Evolutionary conservation across 2,113 vertebrate genomes (phyloP).

Genomic region (Piaya cayana): DNA sequence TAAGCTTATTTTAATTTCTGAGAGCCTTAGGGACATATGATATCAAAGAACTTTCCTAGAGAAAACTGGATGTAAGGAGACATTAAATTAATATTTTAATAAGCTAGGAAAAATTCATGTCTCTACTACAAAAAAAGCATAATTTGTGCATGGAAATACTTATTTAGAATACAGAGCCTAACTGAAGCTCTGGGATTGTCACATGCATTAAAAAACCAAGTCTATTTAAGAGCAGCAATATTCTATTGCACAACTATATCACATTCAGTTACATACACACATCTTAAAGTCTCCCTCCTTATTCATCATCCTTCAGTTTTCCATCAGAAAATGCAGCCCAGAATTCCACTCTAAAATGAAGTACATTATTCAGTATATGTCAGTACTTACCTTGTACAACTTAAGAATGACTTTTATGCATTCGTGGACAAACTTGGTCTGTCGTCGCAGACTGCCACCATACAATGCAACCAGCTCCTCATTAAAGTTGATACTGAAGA

Average conservation of each 20-base stretch:
- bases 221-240: not conserved
- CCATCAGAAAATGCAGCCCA: not conserved
- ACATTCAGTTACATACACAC: not conserved
- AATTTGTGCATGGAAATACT: not conserved
- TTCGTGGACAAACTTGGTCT: slow-evolving; percentile 93
- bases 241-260: not conserved
- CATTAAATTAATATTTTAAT: not conserved
- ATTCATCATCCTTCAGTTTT: not conserved
- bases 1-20: not conserved
- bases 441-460: slow-evolving; percentile 89
- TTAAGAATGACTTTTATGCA: slow-evolving; percentile 93
- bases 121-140: not conserved
- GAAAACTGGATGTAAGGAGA: not conserved
- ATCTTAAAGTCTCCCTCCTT: not conserved
- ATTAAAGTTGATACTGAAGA: slow-evolving; percentile 96
- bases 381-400: slow-evolving; percentile 88
- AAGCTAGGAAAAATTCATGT: not conserved
- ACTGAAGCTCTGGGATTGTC: not conserved
- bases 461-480: slow-evolving; percentile 96
- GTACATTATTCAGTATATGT: not conserved
- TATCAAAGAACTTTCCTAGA: not conserved
- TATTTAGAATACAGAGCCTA: not conserved
- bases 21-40: not conserved
- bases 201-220: not conserved
- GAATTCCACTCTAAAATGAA: not conserved